A percentile compares a stretch with the other conserved stretches of the same genome.
These are phyloP conservation scores for Alviniconcha marisindica DNA, from an alignment of 1,140 invertebrate species.

Conservation along the genomic window DNA sequence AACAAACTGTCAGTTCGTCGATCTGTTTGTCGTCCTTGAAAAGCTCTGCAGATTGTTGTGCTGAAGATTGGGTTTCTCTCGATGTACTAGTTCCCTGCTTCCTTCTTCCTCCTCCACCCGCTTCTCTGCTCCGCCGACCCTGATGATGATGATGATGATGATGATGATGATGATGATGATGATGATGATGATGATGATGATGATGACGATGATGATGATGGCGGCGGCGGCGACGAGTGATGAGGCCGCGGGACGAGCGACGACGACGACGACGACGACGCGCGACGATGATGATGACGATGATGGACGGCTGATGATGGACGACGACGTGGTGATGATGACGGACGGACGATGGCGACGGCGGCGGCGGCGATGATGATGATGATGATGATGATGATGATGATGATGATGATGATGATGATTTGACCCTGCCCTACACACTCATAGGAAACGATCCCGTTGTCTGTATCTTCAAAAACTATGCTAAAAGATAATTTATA, in stretches of 20 bases:
- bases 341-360: neutral
- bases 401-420: too few relatives aligned
- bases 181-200: neutral
- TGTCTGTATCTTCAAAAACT: too few relatives aligned
- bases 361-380: neutral
- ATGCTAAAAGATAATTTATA: too few relatives aligned
- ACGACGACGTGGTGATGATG: neutral
- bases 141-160: conserved; percentile 17
- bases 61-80: too few relatives aligned
- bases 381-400: neutral
- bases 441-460: too few relatives aligned
- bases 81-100: too few relatives aligned
- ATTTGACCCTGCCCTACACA: too few relatives aligned
- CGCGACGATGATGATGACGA: neutral
- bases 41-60: too few relatives aligned
- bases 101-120: too few relatives aligned
- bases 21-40: too few relatives aligned
- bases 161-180: conserved; percentile 16
- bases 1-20: too few relatives aligned
- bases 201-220: conserved; percentile 3
- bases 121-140: too few relatives aligned
- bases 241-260: neutral
- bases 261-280: neutral
- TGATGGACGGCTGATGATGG: neutral
- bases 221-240: neutral